phyloP scores from a whole-genome alignment of 2,888 invertebrate genomes.

The Atethmia centrago region DNA sequence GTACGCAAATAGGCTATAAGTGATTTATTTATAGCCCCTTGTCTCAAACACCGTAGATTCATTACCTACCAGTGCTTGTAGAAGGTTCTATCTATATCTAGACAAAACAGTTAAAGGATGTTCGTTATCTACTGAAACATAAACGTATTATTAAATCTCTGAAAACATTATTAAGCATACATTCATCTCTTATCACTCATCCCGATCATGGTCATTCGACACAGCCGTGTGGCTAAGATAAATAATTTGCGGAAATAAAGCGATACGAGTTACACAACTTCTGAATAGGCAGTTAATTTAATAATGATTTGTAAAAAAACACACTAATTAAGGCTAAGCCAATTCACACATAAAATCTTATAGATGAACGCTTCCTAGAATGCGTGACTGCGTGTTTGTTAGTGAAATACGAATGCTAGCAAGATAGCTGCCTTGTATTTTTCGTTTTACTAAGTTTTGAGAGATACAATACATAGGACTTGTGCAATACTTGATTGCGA shows the following conservation, averaged over 20 bases:
- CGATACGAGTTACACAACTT: conserved; percentile 35
- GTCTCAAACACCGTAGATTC: background rate
- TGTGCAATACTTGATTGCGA: too few relatives aligned
- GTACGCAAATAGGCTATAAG: conserved; percentile 38
- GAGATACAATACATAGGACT: background rate
- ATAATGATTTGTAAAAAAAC: conserved; percentile 18
- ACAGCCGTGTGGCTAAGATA: conserved; percentile 53
- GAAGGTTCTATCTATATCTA: background rate
- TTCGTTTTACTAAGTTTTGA: background rate
- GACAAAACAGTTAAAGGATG: conserved; percentile 8
- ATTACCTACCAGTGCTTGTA: background rate
- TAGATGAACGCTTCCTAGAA: conserved; percentile 13
- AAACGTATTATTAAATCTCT: conserved; percentile 11
- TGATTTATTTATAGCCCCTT: conserved; percentile 36
- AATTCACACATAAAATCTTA: conserved; percentile 31
- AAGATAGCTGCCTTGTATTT: background rate
- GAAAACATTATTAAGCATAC: conserved; percentile 26
- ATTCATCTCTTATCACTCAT: conserved; percentile 51
- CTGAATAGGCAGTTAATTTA: conserved; percentile 41
- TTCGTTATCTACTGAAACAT: background rate
- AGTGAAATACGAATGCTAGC: conserved; percentile 3
- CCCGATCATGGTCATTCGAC: conserved; percentile 50
- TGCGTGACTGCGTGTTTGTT: background rate
- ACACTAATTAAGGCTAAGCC: conserved; percentile 6
- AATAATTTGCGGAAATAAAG: conserved; percentile 59